These are phyloP conservation scores for Emys orbicularis DNA, from an alignment of 2,797 vertebrate species.

Conservation along the genomic window DNA sequence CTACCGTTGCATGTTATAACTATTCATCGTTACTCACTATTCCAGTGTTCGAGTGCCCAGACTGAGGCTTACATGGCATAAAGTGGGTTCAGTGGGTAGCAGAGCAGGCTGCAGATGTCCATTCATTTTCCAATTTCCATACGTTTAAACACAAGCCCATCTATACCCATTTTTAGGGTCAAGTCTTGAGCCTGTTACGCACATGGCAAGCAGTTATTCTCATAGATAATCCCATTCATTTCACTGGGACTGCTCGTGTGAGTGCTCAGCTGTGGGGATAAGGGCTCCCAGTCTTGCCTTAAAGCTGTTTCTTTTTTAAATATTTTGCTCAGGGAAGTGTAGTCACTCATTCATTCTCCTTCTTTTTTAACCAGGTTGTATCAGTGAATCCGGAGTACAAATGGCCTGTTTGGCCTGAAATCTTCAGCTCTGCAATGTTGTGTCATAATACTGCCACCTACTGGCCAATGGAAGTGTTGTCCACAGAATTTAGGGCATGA, in stretches of 20 bases:
- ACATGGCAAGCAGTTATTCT: no score
- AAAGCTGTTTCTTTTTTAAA: no score
- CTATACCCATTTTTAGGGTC: background rate
- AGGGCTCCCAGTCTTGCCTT: no score
- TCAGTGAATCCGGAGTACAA: background rate
- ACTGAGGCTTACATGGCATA: background rate
- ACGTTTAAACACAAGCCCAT: background rate
- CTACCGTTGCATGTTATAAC: background rate
- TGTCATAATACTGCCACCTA: no score
- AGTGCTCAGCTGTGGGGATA: no score
- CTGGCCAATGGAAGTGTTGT: no score
- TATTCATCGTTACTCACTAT: background rate
- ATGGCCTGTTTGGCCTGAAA: background rate
- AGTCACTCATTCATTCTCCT: background rate
- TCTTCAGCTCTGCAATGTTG: no score
- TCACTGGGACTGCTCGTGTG: no score
- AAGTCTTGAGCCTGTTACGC: background rate
- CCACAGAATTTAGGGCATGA: no score
- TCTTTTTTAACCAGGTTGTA: accelerated
- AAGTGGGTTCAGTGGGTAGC: background rate
- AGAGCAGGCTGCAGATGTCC: background rate
- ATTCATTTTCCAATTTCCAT: background rate
- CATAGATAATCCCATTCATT: background rate
- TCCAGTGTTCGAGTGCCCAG: background rate
- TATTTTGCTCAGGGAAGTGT: accelerated